A percentile compares a stretch with the other conserved stretches of the same genome.
Conservation (phyloP, 2,888 invertebrate species). For the Keiferia lycopersicella region DNA sequence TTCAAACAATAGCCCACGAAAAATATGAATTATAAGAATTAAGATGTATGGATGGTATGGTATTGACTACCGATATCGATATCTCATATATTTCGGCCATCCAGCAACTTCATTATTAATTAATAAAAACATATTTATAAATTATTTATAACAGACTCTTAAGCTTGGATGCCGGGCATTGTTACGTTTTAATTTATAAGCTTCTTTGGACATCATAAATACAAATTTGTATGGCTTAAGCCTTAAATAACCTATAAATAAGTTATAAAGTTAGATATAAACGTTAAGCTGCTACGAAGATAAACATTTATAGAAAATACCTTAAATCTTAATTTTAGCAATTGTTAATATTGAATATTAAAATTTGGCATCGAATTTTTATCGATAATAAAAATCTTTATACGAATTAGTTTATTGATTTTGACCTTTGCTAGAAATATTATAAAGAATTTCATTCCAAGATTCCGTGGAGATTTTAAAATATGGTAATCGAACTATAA, state of each 20-base stretch:
- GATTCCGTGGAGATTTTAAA: conserved; percentile 33
- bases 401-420: conserved; percentile 31
- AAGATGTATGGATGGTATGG: conserved; percentile 48
- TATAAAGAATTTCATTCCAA: conserved; percentile 29
- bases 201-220: conserved; percentile 54
- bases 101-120: conserved; percentile 63
- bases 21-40: conserved; percentile 71
- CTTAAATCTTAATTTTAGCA: conserved; percentile 33
- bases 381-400: conserved; percentile 27
- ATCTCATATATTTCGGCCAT: conserved; percentile 45
- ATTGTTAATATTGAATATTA: conserved; percentile 28
- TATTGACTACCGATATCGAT: conserved; percentile 37
- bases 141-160: conserved; percentile 61
- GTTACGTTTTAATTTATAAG: conserved; percentile 62
- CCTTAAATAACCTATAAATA: conserved; percentile 24
- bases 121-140: conserved; percentile 70
- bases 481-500: conserved; percentile 52
- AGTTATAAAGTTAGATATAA: conserved; percentile 29
- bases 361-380: conserved; percentile 21
- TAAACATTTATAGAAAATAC: conserved; percentile 28
- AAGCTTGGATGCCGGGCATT: conserved; percentile 53
- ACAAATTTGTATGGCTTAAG: conserved; percentile 34
- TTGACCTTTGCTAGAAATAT: conserved; percentile 35
- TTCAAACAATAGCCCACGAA: conserved; percentile 63
- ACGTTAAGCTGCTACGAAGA: conserved; percentile 36